Conservation (phyloP, 2,888 invertebrate species). For the Amphipyra tragopoginis region DNA sequence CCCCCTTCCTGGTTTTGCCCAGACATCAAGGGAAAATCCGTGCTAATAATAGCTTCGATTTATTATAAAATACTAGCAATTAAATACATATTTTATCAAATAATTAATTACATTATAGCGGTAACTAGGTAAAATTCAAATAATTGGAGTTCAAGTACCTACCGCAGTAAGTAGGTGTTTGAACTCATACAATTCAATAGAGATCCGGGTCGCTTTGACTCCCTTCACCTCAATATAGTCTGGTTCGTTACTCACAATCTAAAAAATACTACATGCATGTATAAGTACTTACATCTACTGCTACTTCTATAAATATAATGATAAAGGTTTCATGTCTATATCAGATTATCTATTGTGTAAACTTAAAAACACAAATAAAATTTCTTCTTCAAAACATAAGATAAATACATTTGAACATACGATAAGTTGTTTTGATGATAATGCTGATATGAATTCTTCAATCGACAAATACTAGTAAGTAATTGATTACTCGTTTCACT, state of each 20-base stretch:
- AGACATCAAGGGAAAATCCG: slow-evolving; percentile 21
- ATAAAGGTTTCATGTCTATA: slow-evolving; percentile 22
- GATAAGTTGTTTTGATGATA: slow-evolving; percentile 16
- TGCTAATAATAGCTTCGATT: slow-evolving; percentile 1
- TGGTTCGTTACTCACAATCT: too few relatives aligned
- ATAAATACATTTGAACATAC: slow-evolving; percentile 3
- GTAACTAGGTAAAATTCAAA: too few relatives aligned
- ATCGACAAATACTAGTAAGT: slow-evolving; percentile 14
- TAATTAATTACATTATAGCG: too few relatives aligned
- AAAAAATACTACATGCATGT: too few relatives aligned
- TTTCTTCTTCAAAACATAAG: slow-evolving; percentile 3
- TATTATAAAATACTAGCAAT: too few relatives aligned
- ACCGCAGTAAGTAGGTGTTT: too few relatives aligned
- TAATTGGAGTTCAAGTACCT: too few relatives aligned
- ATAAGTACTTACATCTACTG: too few relatives aligned
- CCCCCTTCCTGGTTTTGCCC: slow-evolving; percentile 27
- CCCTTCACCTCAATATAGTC: too few relatives aligned
- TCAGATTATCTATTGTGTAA: slow-evolving; percentile 1
- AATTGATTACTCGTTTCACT: slow-evolving; percentile 29
- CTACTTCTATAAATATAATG: slow-evolving; percentile 15
- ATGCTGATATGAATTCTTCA: slow-evolving; percentile 17
- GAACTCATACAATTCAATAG: too few relatives aligned
- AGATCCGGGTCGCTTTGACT: too few relatives aligned
- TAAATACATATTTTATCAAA: too few relatives aligned
- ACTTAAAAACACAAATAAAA: slow-evolving; percentile 19